phyloP scores from a whole-genome alignment of 2,797 vertebrate genomes.

The Graptemys geographica region DNA sequence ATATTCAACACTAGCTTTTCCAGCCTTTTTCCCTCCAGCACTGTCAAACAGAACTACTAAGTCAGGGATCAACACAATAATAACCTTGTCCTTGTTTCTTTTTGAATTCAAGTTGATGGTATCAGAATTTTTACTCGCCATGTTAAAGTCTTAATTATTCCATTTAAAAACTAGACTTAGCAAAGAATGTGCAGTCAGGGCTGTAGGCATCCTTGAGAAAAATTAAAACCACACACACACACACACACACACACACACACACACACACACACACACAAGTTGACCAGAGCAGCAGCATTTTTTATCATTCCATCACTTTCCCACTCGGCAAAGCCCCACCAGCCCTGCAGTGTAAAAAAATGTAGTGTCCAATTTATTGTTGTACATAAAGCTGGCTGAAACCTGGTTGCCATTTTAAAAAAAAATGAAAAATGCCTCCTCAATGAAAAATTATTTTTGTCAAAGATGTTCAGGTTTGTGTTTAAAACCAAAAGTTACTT shows the following conservation, averaged over 20 bases:
- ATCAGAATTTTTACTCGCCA: constrained; percentile 8
- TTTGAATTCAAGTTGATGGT: background rate
- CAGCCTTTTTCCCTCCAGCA: background rate
- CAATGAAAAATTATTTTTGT: background rate
- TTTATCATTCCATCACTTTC: background rate
- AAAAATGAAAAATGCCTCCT: background rate
- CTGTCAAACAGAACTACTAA: background rate
- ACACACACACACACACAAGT: background rate
- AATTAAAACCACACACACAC: background rate
- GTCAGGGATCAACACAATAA: background rate
- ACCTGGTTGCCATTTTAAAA: too few relatives aligned
- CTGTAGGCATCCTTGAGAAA: background rate
- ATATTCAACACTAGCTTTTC: background rate
- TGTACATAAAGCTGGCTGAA: background rate
- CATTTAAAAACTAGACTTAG: background rate
- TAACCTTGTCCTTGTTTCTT: background rate
- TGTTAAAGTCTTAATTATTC: background rate
- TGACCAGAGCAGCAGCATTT: background rate
- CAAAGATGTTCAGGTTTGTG: background rate
- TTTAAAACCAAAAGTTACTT: background rate
- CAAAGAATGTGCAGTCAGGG: background rate
- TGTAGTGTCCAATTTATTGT: background rate
- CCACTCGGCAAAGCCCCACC: too few relatives aligned
- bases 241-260: rapidly evolving
- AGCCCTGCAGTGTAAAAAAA: background rate